These are phyloP conservation scores for Papilio protenor DNA, from an alignment of 2,888 invertebrate species.

Conservation along the genomic window DNA sequence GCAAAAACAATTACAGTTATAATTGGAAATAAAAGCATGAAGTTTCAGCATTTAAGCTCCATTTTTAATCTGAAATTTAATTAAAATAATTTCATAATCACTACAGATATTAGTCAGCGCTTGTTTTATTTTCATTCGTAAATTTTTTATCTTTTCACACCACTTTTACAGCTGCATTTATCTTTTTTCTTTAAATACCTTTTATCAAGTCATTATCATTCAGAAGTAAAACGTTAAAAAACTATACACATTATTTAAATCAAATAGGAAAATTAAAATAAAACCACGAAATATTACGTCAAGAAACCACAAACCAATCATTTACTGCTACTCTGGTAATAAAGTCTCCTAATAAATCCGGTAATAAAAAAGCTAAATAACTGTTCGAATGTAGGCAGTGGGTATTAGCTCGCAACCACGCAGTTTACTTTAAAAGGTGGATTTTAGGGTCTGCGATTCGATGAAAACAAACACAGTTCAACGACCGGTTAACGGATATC, in stretches of 20 bases:
- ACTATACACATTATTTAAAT: neutral
- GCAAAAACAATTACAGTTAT: too few relatives aligned
- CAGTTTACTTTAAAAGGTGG: conserved; percentile 43
- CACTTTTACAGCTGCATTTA: neutral
- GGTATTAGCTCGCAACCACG: conserved; percentile 26
- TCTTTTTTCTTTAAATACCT: neutral
- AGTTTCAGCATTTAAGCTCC: too few relatives aligned
- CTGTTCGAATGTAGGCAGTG: conserved; percentile 28
- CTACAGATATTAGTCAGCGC: too few relatives aligned
- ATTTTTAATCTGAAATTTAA: too few relatives aligned
- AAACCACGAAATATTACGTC: too few relatives aligned
- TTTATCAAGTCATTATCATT: neutral
- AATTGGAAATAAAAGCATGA: too few relatives aligned
- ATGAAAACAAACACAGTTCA: conserved; percentile 52
- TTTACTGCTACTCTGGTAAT: neutral
- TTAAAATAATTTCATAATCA: too few relatives aligned
- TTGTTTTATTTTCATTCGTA: neutral
- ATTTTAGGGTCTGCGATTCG: conserved; percentile 32
- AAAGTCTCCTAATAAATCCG: conserved; percentile 11
- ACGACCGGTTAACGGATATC: conserved; percentile 61
- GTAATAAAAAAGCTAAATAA: neutral
- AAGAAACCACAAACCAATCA: neutral
- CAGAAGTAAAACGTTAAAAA: neutral
- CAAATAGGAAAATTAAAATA: too few relatives aligned
- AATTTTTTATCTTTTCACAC: neutral